These are phyloP conservation scores for Eublepharis macularius DNA, from an alignment of 2,113 vertebrate genomes.

Conservation along the genomic window DNA sequence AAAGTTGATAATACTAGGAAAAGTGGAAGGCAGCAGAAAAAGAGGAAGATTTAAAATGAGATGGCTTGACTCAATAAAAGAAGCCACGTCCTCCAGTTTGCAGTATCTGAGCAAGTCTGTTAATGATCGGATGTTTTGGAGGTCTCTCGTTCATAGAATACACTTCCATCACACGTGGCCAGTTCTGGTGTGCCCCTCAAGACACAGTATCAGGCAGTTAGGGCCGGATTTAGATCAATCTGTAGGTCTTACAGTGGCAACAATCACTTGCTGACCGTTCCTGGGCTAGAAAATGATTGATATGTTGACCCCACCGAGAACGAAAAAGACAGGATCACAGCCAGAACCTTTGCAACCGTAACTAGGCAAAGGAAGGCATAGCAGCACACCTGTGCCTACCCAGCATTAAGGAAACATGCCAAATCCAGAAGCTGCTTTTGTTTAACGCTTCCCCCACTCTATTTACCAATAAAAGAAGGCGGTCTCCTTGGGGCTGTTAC, in stretches of 20 bases:
- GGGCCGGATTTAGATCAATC: not conserved
- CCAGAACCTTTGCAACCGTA: not conserved
- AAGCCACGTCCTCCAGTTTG: too few relatives aligned
- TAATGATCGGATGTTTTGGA: too few relatives aligned
- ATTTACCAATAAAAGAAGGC: constrained; percentile 5
- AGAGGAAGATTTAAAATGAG: too few relatives aligned
- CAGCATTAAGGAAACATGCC: not conserved
- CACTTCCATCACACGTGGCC: not conserved
- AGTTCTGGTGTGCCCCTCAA: not conserved
- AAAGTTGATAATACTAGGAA: too few relatives aligned
- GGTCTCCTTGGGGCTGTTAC: not conserved
- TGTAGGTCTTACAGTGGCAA: not conserved
- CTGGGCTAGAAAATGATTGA: not conserved
- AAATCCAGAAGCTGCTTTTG: not conserved
- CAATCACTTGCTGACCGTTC: not conserved
- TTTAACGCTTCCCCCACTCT: not conserved
- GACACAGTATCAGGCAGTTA: not conserved
- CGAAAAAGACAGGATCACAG: not conserved
- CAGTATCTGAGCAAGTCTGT: too few relatives aligned
- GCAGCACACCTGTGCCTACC: not conserved
- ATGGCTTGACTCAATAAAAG: too few relatives aligned
- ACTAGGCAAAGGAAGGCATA: not conserved
- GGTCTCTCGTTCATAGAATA: too few relatives aligned
- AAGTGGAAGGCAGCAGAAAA: too few relatives aligned
- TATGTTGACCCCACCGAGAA: not conserved